These are phyloP conservation scores for Malurus leucopterus DNA, from an alignment of 2,797 vertebrate species.

Conservation along the genomic window DNA sequence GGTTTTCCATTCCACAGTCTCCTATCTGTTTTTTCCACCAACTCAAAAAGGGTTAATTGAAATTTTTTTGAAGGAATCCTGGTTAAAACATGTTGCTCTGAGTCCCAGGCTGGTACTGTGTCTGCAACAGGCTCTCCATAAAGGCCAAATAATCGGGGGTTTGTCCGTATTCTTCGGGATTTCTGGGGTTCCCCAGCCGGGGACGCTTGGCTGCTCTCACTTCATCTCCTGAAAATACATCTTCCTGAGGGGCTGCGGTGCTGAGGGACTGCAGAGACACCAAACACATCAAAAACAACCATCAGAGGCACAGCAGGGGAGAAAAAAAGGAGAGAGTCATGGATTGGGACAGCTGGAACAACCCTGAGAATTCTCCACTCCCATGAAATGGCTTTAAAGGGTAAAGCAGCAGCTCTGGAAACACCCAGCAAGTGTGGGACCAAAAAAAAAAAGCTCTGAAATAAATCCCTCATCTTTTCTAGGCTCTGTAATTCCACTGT, in stretches of 20 bases:
- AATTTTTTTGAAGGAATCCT: not conserved
- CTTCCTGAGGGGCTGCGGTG: constrained; percentile 70
- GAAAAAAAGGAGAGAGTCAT: not conserved
- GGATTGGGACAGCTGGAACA: not conserved
- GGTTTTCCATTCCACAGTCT: constrained; percentile 34
- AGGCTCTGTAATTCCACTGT: not conserved
- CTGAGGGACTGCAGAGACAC: constrained; percentile 69
- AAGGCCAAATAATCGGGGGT: constrained; percentile 81
- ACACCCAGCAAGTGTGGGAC: not conserved
- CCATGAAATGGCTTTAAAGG: not conserved
- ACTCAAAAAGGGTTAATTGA: constrained; percentile 26
- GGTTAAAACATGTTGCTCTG: constrained; percentile 67
- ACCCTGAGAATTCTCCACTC: not conserved
- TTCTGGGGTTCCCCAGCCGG: constrained; percentile 68
- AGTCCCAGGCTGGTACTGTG: constrained; percentile 78
- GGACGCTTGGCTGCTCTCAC: constrained; percentile 82
- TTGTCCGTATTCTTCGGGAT: constrained; percentile 69
- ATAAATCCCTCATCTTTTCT: not conserved
- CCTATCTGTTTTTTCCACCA: not conserved
- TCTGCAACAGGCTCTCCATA: constrained; percentile 85
- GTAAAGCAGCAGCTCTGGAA: not conserved
- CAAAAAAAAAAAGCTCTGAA: not conserved
- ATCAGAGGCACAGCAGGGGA: not conserved
- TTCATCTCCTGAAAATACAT: constrained; percentile 70
- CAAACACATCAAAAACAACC: not conserved